Base-by-base conservation (phyloP, 2,113 vertebrate genomes). In the Ailurus styani region DNA sequence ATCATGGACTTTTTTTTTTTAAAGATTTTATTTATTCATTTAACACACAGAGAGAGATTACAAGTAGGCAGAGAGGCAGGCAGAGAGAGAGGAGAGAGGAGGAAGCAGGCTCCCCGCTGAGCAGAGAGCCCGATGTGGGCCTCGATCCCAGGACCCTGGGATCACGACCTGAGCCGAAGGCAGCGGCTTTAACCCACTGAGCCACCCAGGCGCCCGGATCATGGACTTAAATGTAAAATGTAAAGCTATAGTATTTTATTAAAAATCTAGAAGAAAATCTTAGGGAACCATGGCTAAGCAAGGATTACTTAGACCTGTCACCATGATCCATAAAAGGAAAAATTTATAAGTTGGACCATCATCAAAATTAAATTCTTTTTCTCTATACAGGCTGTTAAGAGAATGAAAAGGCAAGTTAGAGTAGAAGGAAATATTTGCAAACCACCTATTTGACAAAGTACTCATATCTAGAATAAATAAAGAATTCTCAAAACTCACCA, bases 391-490 rank as follows among this genome's bases (percentile, higher is more conserved):
- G 25, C 62, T 72, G 5, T 31, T 85, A 75, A 47, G 7, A 82
- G 57, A 25, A 84, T 75, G 42, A 92, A 95, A 52, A 54, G 29
- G 40, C 6, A 89, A 85, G 77, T n/a, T 79, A 23, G 7, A 64
- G 52, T 57, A 17, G 27, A n/a, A 91, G 52, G 91, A 60, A 94
- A 96, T 87, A 83, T 42, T 82, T 93, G n/a, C 21, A 93, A 82
- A 57, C 17, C 47, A 75, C 4, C 18, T 86, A 82, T 91, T 37
- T 52, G 11, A 66, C 23, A 68, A 91, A 84, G 7, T 45, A 90
- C 12, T 70, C 54, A 11, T 8, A 95, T 62, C 11, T 78, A 77
- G 18, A 88, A 87, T 23, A 93, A 52, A 66, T 13, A 93, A 66
- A 85, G 62, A 86, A 64, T 20, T 87, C 66, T 68, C 55, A 82